phyloP scores from a whole-genome alignment of 2,797 vertebrate species.

The Periophthalmus magnuspinnatus region DNA sequence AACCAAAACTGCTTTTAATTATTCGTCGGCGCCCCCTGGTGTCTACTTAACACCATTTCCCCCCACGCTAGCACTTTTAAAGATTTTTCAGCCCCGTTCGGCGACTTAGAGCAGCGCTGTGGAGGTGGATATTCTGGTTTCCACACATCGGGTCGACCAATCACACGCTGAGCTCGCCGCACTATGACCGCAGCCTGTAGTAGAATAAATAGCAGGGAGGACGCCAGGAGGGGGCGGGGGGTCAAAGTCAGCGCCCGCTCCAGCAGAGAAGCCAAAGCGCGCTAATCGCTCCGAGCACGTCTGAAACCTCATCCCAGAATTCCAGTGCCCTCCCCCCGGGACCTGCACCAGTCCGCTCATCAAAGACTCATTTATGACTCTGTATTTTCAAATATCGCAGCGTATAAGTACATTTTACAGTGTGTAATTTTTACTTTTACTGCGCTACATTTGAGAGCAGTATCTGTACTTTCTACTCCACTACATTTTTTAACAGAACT shows the following conservation, averaged over 20 bases:
- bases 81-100: slow-evolving; percentile 14
- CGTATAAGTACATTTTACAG: no score
- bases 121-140: slow-evolving; percentile 54
- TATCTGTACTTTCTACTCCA: no score
- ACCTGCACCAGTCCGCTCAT: not conserved
- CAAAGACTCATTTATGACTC: slow-evolving; percentile 18
- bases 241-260: slow-evolving; percentile 69
- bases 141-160: slow-evolving; percentile 52
- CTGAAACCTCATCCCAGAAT: slow-evolving; percentile 72
- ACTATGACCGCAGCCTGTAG: slow-evolving; percentile 60
- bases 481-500: no score
- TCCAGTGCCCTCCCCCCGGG: slow-evolving; percentile 33
- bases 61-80: slow-evolving; percentile 26
- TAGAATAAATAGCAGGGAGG: slow-evolving; percentile 69
- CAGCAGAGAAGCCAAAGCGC: slow-evolving; percentile 65
- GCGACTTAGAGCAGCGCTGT: slow-evolving; percentile 27
- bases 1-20: slow-evolving; percentile 19
- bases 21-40: slow-evolving; percentile 15
- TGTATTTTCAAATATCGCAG: slow-evolving; percentile 6
- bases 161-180: slow-evolving; percentile 58
- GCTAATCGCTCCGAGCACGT: slow-evolving; percentile 69
- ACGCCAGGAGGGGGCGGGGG: slow-evolving; percentile 33
- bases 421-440: no score
- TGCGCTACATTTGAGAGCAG: no score
- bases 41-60: slow-evolving; percentile 30